phyloP scores from a whole-genome alignment of 1,140 invertebrate species.

The Conus betulinus region DNA sequence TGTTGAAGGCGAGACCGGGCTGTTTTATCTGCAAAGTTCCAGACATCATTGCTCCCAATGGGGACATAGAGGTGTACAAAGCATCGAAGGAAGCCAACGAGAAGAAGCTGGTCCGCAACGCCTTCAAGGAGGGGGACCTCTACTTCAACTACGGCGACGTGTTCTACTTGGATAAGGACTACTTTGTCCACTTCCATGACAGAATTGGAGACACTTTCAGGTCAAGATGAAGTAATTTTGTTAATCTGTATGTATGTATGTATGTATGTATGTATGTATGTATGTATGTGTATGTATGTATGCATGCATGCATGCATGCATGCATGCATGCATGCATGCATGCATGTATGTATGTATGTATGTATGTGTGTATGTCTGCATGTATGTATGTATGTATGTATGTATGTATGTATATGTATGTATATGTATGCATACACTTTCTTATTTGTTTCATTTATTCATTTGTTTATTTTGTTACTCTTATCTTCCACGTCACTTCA shows the following conservation, averaged over 20 bases:
- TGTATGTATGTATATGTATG: no score
- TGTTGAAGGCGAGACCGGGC: slow-evolving; percentile 59
- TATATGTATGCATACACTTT: no score
- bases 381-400: no score
- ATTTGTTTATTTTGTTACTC: no score
- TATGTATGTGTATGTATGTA: no score
- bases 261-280: not conserved
- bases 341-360: no score
- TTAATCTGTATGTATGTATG: not conserved
- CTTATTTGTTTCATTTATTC: no score
- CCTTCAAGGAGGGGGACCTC: slow-evolving; percentile 59
- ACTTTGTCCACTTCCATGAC: slow-evolving; percentile 74
- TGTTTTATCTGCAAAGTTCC: slow-evolving; percentile 51
- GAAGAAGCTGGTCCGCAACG: slow-evolving; percentile 59
- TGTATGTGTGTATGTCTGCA: no score
- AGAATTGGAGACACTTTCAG: slow-evolving; percentile 74
- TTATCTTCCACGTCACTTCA: no score
- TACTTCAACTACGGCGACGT: slow-evolving; percentile 72
- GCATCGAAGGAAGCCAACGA: slow-evolving; percentile 22
- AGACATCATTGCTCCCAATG: not conserved
- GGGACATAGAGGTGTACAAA: not conserved
- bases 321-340: not conserved
- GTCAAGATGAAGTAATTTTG: slow-evolving; percentile 33
- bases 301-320: no score
- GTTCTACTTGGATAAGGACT: slow-evolving; percentile 66